Evolutionary conservation across 2,113 vertebrate species (phyloP).

Genomic region (Pangasianodon gigas): DNA sequence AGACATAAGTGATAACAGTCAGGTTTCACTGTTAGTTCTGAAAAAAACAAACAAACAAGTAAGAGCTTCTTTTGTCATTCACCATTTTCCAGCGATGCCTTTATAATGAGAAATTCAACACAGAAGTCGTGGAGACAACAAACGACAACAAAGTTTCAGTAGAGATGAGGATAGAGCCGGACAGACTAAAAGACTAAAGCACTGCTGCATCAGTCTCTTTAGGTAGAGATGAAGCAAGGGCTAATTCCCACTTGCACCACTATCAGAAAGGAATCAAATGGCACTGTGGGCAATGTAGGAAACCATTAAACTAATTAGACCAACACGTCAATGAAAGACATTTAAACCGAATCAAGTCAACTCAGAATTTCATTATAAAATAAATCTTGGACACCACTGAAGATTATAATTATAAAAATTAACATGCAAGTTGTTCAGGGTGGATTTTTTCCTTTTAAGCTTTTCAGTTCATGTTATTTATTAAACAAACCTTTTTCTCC

Average conservation of each 20-base stretch:
- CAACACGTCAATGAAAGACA: not conserved
- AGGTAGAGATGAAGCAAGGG: not conserved
- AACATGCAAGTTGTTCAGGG: not conserved
- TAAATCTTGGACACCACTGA: not conserved
- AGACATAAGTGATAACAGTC: not conserved
- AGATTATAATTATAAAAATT: not conserved
- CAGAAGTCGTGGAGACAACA: no score
- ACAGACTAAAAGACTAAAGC: not conserved
- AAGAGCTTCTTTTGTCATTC: not conserved
- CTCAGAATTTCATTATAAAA: not conserved
- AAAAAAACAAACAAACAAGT: no score
- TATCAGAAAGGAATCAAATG: not conserved
- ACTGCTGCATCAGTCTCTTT: not conserved
- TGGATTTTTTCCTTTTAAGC: no score
- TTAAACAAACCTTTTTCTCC: not conserved
- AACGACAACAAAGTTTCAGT: no score
- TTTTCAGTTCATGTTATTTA: not conserved
- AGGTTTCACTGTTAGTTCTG: not conserved
- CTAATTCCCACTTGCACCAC: not conserved
- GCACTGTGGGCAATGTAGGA: not conserved
- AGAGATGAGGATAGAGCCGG: not conserved
- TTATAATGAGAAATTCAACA: not conserved
- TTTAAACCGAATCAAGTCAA: not conserved
- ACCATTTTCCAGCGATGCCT: not conserved
- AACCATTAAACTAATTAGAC: not conserved